Evolutionary conservation across 2,888 invertebrate species (phyloP).

Genomic region (Ectemnius cavifrons): DNA sequence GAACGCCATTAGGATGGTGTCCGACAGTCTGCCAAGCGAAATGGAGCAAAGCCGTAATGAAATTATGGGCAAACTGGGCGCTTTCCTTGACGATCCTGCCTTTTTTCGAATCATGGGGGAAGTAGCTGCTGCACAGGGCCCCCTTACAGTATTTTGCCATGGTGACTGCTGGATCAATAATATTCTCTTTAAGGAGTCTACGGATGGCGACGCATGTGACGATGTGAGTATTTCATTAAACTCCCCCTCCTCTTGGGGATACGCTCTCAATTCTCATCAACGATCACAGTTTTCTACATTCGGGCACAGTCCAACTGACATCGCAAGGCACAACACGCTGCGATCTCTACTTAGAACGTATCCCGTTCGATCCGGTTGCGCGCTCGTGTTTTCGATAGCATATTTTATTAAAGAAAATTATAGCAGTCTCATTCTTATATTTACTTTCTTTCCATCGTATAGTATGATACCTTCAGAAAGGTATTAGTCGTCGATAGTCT

Average conservation of each 20-base stretch:
- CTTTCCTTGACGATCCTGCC: constrained; percentile 82
- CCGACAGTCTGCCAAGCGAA: constrained; percentile 71
- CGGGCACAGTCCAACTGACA: too few species aligned
- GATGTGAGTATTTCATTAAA: constrained; percentile 59
- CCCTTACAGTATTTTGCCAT: constrained; percentile 85
- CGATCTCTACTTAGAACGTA: too few species aligned
- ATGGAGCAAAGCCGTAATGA: constrained; percentile 77
- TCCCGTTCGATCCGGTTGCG: too few species aligned
- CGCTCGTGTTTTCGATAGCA: too few species aligned
- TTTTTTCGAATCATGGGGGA: constrained; percentile 85
- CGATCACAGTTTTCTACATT: neutral
- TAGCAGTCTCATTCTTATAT: constrained; percentile 48
- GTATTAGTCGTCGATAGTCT: constrained; percentile 15
- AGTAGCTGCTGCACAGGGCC: constrained; percentile 82
- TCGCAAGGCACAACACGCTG: too few species aligned
- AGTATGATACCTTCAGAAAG: constrained; percentile 22
- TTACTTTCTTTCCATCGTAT: constrained; percentile 14
- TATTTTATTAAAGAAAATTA: constrained; percentile 54
- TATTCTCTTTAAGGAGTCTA: constrained; percentile 82
- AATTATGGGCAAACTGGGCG: constrained; percentile 81
- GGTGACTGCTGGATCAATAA: constrained; percentile 90
- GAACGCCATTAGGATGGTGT: constrained; percentile 84
- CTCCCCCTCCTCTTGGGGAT: neutral
- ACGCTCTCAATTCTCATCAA: too few species aligned
- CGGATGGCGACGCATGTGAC: constrained; percentile 42